Evolutionary conservation across 2,888 invertebrate genomes (phyloP).

Genomic region (Hoplodrina blanda): DNA sequence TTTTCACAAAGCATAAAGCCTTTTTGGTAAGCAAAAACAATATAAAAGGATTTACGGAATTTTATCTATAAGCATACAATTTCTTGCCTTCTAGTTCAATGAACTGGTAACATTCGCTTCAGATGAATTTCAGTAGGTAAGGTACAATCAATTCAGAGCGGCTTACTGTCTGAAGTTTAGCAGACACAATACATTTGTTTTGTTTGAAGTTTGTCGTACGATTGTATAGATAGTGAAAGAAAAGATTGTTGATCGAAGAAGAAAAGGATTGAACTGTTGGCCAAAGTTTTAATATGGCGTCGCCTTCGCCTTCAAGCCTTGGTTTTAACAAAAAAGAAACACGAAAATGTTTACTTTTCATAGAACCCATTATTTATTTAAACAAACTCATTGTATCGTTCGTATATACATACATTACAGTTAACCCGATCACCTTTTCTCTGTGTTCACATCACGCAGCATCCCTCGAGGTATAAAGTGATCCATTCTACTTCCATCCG

Average conservation of each 20-base stretch:
- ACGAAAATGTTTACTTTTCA: neutral
- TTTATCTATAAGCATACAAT: neutral
- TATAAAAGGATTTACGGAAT: neutral
- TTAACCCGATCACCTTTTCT: constrained; percentile 15
- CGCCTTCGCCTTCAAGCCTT: neutral
- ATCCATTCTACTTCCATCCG: constrained; percentile 34
- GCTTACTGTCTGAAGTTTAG: constrained; percentile 13
- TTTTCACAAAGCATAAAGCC: neutral
- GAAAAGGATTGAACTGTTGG: neutral
- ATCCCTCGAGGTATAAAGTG: constrained; percentile 17
- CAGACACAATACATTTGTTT: constrained; percentile 4
- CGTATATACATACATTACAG: neutral
- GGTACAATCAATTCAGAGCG: constrained; percentile 6
- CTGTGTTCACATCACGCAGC: constrained; percentile 8
- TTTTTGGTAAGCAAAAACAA: neutral
- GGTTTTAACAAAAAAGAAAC: neutral
- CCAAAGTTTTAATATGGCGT: neutral
- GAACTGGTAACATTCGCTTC: neutral
- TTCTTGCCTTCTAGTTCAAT: neutral
- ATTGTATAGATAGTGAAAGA: neutral
- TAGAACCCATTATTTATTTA: neutral
- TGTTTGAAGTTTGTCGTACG: neutral
- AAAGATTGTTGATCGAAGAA: too few species aligned
- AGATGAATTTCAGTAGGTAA: neutral
- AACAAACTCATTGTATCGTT: neutral